Base-by-base conservation (phyloP, 92 coral and sea anemone genomes). In the Diadumene lineata region DNA sequence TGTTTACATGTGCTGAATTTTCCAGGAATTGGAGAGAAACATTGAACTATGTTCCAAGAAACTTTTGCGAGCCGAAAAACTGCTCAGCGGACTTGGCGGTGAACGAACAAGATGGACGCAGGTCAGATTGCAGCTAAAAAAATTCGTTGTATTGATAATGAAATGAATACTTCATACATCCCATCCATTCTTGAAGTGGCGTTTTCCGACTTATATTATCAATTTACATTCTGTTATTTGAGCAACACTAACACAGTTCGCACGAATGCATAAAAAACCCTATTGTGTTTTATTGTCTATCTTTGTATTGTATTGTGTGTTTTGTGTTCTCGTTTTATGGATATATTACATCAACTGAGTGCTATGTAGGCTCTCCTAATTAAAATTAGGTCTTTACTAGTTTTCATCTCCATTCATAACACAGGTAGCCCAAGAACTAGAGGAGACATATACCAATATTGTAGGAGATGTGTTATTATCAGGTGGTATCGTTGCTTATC, bases 401-500 rank as follows among this genome's bases (percentile, higher is more conserved):
- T 0, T 19, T 62, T 51, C 19, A 22, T 11, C 11, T 23, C 23
- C 34, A 27, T 2, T 34, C 10, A 38, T 8, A 44, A 43, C 73
- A 19, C 60, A 93, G 98, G 96, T 92, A 38, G 98, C 98, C 27
- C 81, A 91, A 50, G 96, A 94, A 48, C 87, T 94, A 34, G 98
- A 90, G n/a, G 92, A 69, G 50, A 94, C 97, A 0, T 94, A 84
- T 81, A 94, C 84, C 61, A 94, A 94, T 81, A 91, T 94, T 66
- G 97, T 94, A 7, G 98, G 98, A 11, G 97, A 94, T 71, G 98
- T 94, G 25, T 64, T 94, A 58, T 69, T 91, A 61, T 94, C 98
- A 0, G 96, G 87, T 0, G 98, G 94, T 24, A 77, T 94, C 31
- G 97, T 94, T 24, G 98, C 98, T 23, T 94, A 94, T 66, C 97